Conservation (phyloP, 2,888 invertebrate species). For the Plebejus anna region DNA sequence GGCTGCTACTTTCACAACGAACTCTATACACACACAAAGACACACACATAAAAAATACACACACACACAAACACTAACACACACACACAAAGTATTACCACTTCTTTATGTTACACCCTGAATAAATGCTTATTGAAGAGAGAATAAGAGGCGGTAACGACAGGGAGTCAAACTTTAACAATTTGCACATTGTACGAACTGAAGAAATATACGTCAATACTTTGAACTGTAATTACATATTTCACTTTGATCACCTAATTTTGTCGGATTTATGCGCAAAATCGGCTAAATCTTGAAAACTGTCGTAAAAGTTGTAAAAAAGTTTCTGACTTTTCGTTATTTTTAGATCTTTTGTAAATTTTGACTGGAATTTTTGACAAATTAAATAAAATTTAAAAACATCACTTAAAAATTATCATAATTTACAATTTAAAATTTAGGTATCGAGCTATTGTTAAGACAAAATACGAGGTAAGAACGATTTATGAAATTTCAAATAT, state of each 20-base stretch:
- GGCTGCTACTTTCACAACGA: too few relatives aligned
- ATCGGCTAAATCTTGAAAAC: neutral
- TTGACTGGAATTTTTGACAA: too few relatives aligned
- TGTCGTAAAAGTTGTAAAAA: constrained; percentile 6
- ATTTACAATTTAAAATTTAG: too few relatives aligned
- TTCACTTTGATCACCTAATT: constrained; percentile 1
- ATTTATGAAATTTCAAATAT: neutral
- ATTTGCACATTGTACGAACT: constrained; percentile 11
- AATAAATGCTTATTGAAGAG: neutral
- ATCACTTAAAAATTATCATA: too few relatives aligned
- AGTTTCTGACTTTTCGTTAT: neutral
- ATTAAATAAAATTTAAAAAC: too few relatives aligned
- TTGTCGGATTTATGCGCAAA: neutral
- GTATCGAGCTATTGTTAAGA: too few relatives aligned
- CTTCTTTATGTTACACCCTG: neutral
- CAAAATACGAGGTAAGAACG: neutral
- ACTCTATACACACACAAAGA: too few relatives aligned
- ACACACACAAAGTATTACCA: neutral
- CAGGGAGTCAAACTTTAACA: neutral
- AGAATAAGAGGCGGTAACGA: neutral
- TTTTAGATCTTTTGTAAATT: too few relatives aligned
- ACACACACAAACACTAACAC: too few relatives aligned
- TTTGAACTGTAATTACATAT: constrained; percentile 2
- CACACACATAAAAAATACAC: too few relatives aligned
- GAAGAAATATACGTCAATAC: constrained; percentile 11